Percentiles rank a stretch among this genome's conserved stretches.
phyloP scores from a whole-genome alignment of 2,113 vertebrate species.

The Antechinus flavipes region DNA sequence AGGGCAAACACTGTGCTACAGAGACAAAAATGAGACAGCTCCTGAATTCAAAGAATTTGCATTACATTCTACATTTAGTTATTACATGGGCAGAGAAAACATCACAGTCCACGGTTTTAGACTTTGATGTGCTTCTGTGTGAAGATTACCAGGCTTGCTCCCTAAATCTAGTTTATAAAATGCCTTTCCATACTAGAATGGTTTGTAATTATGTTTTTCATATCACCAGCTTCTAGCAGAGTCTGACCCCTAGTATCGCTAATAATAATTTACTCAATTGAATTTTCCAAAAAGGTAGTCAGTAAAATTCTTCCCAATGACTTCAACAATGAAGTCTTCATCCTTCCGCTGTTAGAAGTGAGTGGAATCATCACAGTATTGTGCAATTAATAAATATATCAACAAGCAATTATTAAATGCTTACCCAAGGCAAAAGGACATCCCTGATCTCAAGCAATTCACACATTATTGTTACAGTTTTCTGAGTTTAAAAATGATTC shows the following conservation, averaged over 20 bases:
- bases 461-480: neutral
- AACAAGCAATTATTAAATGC: neutral
- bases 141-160: neutral
- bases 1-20: neutral
- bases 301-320: neutral
- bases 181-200: neutral
- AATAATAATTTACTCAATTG: neutral
- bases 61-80: neutral
- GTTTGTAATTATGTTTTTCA: neutral
- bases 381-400: neutral
- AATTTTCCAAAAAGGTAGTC: neutral
- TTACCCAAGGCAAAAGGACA: neutral
- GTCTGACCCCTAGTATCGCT: neutral
- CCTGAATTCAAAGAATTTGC: neutral
- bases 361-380: neutral
- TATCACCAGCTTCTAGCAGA: neutral
- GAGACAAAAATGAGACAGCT: neutral
- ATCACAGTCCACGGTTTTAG: neutral
- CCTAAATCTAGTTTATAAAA: neutral
- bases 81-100: neutral
- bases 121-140: neutral
- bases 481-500: neutral
- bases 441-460: neutral
- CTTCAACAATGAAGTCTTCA: neutral
- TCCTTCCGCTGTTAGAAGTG: neutral